Evolutionary conservation across 2,888 invertebrate species (phyloP).

Genomic region (Idaea biselata): DNA sequence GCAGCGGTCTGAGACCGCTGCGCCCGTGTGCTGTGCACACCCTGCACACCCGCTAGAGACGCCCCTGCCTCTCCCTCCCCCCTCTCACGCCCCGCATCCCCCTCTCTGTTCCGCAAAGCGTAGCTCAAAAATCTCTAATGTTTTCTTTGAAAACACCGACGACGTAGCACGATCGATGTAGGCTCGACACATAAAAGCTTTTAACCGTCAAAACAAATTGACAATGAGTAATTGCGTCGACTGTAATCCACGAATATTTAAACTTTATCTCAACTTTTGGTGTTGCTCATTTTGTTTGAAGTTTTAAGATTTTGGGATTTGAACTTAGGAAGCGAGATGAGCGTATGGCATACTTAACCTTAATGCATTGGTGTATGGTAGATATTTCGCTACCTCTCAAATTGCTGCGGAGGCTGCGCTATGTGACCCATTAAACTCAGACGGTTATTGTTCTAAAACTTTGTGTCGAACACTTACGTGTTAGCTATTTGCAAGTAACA

Average conservation of each 20-base stretch:
- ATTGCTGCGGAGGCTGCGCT: neutral
- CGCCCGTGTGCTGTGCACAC: no score
- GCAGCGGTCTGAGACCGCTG: no score
- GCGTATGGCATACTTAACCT: neutral
- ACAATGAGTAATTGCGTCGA: constrained; percentile 1
- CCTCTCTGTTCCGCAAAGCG: neutral
- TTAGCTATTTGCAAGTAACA: neutral
- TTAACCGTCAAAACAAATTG: constrained; percentile 12
- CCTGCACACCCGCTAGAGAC: no score
- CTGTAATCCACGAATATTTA: neutral
- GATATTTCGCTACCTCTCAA: neutral
- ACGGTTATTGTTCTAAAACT: neutral
- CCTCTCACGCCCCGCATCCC: neutral
- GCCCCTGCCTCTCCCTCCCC: no score
- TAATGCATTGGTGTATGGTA: neutral
- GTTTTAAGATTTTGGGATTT: neutral
- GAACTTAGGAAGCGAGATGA: neutral
- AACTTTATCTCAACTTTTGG: neutral
- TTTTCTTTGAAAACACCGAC: constrained; percentile 4
- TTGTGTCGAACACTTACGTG: neutral
- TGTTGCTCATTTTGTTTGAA: neutral
- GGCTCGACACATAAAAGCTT: constrained; percentile 15
- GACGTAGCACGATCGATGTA: neutral
- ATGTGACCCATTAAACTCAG: neutral
- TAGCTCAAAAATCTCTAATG: constrained; percentile 4